phyloP scores from a whole-genome alignment of 1,140 invertebrate species.

The Chrysopa pallens region DNA sequence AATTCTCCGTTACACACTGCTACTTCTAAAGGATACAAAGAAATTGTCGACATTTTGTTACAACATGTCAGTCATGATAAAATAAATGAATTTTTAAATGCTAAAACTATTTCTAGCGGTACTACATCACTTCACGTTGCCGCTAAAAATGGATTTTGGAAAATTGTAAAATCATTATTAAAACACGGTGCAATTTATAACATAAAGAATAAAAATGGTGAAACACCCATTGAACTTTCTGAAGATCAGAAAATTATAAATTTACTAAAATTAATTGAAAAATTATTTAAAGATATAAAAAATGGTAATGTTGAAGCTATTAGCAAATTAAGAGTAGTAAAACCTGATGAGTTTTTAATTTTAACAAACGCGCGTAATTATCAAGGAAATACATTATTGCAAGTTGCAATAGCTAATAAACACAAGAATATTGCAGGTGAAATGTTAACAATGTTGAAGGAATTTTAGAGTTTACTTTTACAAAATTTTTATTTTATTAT shows the following conservation, averaged over 20 bases:
- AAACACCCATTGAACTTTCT: conserved; percentile 5
- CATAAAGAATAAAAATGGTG: conserved; percentile 12
- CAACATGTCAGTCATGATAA: neutral
- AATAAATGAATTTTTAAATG: too few relatives aligned
- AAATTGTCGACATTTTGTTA: conserved; percentile 8
- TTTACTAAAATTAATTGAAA: conserved; percentile 6
- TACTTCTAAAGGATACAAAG: conserved; percentile 18
- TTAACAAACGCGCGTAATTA: too few relatives aligned
- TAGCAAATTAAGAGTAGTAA: too few relatives aligned
- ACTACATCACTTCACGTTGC: conserved; percentile 6
- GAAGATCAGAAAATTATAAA: conserved; percentile 3
- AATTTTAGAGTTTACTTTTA: too few relatives aligned
- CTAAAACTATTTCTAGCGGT: conserved; percentile 1
- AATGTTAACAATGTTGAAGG: too few relatives aligned
- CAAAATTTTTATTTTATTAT: too few relatives aligned
- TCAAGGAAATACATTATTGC: too few relatives aligned
- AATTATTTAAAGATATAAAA: conserved; percentile 6
- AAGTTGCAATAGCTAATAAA: too few relatives aligned
- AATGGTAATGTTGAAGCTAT: neutral
- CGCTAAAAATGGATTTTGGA: conserved; percentile 1
- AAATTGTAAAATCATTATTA: conserved; percentile 5
- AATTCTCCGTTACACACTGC: conserved; percentile 25
- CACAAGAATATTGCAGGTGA: too few relatives aligned
- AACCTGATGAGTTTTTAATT: too few relatives aligned
- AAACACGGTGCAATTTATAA: conserved; percentile 16